Conservation (phyloP, 2,888 invertebrate species). For the Byasa hedistus region DNA sequence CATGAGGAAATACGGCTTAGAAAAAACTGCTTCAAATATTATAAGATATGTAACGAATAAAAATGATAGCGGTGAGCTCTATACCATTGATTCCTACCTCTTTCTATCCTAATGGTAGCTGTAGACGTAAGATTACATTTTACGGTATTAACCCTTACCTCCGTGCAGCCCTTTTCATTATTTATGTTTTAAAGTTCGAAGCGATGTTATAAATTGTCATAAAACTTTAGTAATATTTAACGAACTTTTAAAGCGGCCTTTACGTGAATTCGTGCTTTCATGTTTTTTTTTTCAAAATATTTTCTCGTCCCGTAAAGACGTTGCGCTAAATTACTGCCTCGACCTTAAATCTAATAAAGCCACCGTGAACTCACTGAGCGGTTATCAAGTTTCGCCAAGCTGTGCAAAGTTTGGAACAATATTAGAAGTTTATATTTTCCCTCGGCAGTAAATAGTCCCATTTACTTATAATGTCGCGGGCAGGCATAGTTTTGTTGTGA, state of each 20-base stretch:
- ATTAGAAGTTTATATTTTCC: conserved; percentile 5
- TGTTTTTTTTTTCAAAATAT: neutral
- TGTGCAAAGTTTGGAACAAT: conserved; percentile 6
- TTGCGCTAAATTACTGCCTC: conserved; percentile 2
- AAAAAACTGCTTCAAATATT: too few species aligned
- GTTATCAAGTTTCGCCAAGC: conserved; percentile 5
- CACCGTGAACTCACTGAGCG: conserved; percentile 3
- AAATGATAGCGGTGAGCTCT: neutral
- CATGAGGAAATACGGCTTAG: too few species aligned
- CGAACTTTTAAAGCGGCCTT: neutral
- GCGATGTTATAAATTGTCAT: neutral
- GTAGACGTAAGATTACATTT: neutral
- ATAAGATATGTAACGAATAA: too few species aligned
- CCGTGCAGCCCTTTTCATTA: neutral
- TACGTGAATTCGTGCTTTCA: neutral
- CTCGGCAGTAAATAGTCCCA: neutral
- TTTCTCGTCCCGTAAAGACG: conserved; percentile 1
- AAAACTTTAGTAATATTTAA: conserved; percentile 6
- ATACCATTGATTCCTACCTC: neutral
- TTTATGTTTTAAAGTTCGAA: conserved; percentile 1
- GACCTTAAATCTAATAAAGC: neutral
- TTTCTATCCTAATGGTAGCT: neutral
- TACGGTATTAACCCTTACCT: neutral
- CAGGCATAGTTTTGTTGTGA: neutral
- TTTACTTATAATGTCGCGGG: neutral